Evolutionary conservation across 2,888 invertebrate species (phyloP).

Genomic region (Merodon equestris): DNA sequence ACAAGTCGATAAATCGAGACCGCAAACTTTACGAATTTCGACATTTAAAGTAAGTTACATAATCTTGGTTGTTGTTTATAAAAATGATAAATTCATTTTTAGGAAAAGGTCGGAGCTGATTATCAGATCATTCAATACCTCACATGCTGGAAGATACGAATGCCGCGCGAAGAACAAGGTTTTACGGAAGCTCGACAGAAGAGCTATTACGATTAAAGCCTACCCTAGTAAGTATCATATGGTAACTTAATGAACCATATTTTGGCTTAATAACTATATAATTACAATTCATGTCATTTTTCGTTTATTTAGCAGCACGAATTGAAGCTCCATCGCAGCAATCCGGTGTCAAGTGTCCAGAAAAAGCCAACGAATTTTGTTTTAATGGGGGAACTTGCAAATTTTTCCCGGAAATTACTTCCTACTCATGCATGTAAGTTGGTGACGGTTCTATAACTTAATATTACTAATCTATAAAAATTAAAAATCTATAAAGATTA

Average conservation of each 20-base stretch:
- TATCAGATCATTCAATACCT: constrained; percentile 86
- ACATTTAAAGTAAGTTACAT: constrained; percentile 76
- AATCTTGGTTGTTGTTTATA: too few relatives aligned
- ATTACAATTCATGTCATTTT: constrained; percentile 43
- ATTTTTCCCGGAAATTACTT: constrained; percentile 87
- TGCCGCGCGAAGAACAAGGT: constrained; percentile 85
- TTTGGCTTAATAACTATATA: too few relatives aligned
- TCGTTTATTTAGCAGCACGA: constrained; percentile 76
- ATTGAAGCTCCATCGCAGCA: constrained; percentile 75
- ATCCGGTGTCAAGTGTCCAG: constrained; percentile 79
- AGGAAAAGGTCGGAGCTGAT: constrained; percentile 92
- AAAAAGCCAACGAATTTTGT: constrained; percentile 87
- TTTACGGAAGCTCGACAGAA: constrained; percentile 76
- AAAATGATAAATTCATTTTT: too few relatives aligned
- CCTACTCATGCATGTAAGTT: constrained; percentile 92
- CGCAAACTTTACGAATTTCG: constrained; percentile 77
- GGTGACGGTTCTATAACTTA: neutral
- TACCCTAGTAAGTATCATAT: constrained; percentile 75
- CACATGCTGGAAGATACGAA: constrained; percentile 89
- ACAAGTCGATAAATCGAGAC: constrained; percentile 81
- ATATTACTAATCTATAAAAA: too few relatives aligned
- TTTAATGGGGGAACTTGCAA: constrained; percentile 93
- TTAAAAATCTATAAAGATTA: too few relatives aligned
- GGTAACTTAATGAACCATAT: too few relatives aligned
- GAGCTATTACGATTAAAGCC: constrained; percentile 77